A percentile compares a stretch with the other conserved stretches of the same genome.
Evolutionary conservation across 2,797 vertebrate genomes (phyloP).

Genomic region (Molossus alvarezi): DNA sequence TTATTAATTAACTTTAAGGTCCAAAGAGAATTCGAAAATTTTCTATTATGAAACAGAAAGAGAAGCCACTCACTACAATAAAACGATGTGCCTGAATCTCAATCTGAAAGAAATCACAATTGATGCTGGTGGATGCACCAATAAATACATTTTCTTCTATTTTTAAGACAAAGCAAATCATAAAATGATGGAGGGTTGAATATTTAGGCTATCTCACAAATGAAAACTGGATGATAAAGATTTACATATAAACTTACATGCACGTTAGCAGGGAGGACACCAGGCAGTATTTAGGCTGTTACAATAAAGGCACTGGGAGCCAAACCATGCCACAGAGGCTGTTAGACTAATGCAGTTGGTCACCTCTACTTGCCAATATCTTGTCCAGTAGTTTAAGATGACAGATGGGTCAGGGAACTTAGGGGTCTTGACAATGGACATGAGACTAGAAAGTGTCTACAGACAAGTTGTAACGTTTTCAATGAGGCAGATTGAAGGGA

Average conservation of each 20-base stretch:
- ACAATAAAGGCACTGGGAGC: neutral
- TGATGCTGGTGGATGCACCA: neutral
- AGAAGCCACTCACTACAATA: neutral
- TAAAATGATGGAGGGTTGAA: neutral
- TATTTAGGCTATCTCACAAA: slow-evolving; percentile 28
- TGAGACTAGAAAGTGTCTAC: neutral
- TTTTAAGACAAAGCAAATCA: neutral
- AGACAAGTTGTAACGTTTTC: neutral
- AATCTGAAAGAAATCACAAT: slow-evolving; percentile 9
- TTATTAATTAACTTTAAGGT: slow-evolving; percentile 80
- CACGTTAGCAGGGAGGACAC: neutral
- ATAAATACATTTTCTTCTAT: slow-evolving; percentile 22
- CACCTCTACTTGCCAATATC: neutral
- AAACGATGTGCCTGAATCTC: neutral
- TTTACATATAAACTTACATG: neutral
- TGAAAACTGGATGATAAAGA: slow-evolving; percentile 15
- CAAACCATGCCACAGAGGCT: neutral
- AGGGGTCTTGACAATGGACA: neutral
- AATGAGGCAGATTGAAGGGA: neutral
- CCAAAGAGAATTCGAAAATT: slow-evolving; percentile 65
- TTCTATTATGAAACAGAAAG: slow-evolving; percentile 46
- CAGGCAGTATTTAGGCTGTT: neutral
- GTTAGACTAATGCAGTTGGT: neutral
- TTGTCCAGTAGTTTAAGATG: slow-evolving; percentile 29
- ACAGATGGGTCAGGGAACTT: neutral